A percentile compares a stretch with the other conserved stretches of the same genome.
These are phyloP conservation scores for Pseudorhombus dupliciocellatus DNA, from an alignment of 2,113 vertebrate genomes.

Conservation along the genomic window DNA sequence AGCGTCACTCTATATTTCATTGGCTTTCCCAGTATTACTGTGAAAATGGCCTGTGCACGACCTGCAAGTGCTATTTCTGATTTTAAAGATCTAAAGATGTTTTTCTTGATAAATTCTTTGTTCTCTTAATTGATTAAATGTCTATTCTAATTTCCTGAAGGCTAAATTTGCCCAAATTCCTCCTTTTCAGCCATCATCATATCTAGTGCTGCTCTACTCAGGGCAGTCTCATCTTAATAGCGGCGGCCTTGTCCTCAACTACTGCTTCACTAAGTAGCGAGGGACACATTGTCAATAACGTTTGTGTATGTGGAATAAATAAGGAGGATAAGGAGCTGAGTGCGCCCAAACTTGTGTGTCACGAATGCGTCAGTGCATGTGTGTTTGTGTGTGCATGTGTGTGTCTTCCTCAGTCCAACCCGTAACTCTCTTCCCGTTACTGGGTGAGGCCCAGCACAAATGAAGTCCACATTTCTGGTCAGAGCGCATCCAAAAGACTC, in stretches of 20 bases:
- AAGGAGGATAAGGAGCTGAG: background rate
- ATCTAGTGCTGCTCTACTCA: too few species aligned
- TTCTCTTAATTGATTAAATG: background rate
- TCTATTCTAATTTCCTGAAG: background rate
- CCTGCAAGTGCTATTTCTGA: background rate
- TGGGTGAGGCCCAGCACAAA: slow-evolving; percentile 62
- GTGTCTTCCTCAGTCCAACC: background rate
- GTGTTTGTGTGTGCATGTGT: slow-evolving; percentile 16
- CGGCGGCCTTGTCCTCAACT: too few species aligned
- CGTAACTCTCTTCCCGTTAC: slow-evolving; percentile 56
- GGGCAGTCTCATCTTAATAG: too few species aligned
- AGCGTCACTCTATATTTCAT: background rate
- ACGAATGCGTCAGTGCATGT: slow-evolving; percentile 9
- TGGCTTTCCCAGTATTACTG: background rate
- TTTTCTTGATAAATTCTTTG: background rate
- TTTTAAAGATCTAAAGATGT: background rate
- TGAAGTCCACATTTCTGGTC: slow-evolving; percentile 70
- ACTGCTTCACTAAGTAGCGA: background rate
- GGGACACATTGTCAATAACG: background rate
- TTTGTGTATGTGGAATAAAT: background rate
- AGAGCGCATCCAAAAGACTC: slow-evolving; percentile 36
- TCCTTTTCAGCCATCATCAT: background rate
- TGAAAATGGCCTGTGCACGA: background rate
- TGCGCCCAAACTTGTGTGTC: background rate
- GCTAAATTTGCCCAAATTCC: background rate